Conservation (phyloP, 1,140 invertebrate species). For the Heliconius hermathena region DNA sequence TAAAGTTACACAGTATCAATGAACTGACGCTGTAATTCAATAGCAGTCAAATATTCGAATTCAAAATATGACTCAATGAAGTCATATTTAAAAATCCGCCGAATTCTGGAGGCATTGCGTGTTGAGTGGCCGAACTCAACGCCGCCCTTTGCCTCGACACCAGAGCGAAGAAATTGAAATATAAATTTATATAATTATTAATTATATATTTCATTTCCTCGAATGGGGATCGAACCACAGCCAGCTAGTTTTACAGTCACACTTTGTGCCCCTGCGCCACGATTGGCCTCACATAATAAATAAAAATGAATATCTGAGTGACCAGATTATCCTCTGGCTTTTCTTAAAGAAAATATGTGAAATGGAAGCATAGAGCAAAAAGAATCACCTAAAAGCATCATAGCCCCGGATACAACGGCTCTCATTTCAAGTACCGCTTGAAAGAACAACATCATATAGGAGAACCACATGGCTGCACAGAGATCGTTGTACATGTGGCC, state of each 20-base stretch:
- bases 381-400: slow-evolving; percentile 87
- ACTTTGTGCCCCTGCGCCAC: no score
- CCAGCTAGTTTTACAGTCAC: no score
- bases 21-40: not conserved
- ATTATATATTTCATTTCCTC: no score
- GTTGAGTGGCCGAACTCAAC: no score
- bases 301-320: no score
- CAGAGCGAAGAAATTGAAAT: no score
- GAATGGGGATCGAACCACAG: no score
- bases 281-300: no score
- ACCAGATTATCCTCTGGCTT: not conserved
- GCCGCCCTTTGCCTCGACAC: no score
- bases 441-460: slow-evolving; percentile 93
- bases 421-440: slow-evolving; percentile 89
- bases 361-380: not conserved
- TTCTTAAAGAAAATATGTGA: not conserved
- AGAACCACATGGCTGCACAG: slow-evolving; percentile 96
- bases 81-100: not conserved
- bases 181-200: no score
- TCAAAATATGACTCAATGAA: not conserved
- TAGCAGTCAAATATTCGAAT: not conserved
- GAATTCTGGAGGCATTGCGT: no score
- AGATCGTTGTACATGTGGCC: slow-evolving; percentile 96
- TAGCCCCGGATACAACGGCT: slow-evolving; percentile 88
- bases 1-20: slow-evolving; percentile 7